Evolutionary conservation across 2,888 invertebrate species (phyloP).

Genomic region (Leucania comma): DNA sequence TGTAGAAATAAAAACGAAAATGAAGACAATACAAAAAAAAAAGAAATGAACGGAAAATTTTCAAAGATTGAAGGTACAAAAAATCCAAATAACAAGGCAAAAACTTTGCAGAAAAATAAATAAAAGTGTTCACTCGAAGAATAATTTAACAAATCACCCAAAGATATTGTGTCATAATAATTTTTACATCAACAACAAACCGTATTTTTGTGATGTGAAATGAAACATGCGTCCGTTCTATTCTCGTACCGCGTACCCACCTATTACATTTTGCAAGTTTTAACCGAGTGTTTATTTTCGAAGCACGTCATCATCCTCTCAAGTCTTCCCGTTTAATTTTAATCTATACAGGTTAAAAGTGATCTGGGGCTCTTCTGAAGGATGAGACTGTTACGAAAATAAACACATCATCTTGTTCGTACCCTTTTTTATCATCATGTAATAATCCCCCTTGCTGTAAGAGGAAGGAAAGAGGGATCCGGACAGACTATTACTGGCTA

Average conservation of each 20-base stretch:
- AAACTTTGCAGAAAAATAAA: background rate
- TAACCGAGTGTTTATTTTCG: slow-evolving; percentile 47
- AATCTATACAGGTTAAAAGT: slow-evolving; percentile 47
- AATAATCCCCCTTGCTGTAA: too few relatives aligned
- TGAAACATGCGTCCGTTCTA: slow-evolving; percentile 55
- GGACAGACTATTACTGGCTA: too few relatives aligned
- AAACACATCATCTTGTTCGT: background rate
- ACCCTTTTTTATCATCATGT: too few relatives aligned
- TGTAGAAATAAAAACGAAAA: too few relatives aligned
- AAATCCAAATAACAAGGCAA: background rate
- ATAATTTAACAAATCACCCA: slow-evolving; percentile 28
- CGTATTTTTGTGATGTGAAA: slow-evolving; percentile 52
- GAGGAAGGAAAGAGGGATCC: too few relatives aligned
- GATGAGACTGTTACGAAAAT: background rate
- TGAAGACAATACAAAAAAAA: background rate
- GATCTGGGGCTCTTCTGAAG: slow-evolving; percentile 23
- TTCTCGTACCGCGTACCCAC: slow-evolving; percentile 39
- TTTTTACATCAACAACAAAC: slow-evolving; percentile 58
- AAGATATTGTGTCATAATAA: slow-evolving; percentile 38
- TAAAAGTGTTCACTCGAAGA: slow-evolving; percentile 5
- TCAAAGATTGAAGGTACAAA: background rate
- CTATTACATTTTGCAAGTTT: slow-evolving; percentile 54
- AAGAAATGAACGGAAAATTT: background rate
- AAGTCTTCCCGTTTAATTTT: slow-evolving; percentile 39
- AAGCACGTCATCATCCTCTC: slow-evolving; percentile 45